Conservation (phyloP, 2,797 vertebrate genomes). For the Luscinia luscinia region DNA sequence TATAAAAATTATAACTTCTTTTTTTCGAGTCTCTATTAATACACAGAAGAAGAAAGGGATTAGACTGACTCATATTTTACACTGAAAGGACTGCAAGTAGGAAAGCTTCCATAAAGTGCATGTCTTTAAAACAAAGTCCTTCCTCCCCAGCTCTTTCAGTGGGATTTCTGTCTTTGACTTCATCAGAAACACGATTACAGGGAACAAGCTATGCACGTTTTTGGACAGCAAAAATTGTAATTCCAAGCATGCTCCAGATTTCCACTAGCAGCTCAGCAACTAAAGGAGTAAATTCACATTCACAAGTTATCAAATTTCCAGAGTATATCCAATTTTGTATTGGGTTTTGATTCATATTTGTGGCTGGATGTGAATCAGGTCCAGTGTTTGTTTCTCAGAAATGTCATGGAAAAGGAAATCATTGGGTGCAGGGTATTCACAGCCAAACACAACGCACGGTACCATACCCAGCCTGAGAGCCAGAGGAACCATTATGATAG, state of each 20-base stretch:
- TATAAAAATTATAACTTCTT: slow-evolving; percentile 34
- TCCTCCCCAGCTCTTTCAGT: slow-evolving; percentile 17
- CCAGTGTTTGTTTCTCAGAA: slow-evolving; percentile 65
- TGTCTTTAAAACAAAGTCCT: slow-evolving; percentile 22
- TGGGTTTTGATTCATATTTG: slow-evolving; percentile 69
- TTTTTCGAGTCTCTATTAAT: slow-evolving; percentile 14
- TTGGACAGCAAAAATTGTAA: slow-evolving; percentile 53
- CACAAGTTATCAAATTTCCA: slow-evolving; percentile 63
- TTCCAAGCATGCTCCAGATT: slow-evolving; percentile 68
- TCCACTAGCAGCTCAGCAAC: slow-evolving; percentile 53
- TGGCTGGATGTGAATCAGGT: slow-evolving; percentile 52
- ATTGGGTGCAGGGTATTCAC: slow-evolving; percentile 35
- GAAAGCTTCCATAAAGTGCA: slow-evolving; percentile 29
- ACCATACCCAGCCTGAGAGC: slow-evolving; percentile 9
- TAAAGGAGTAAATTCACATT: slow-evolving; percentile 53
- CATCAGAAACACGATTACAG: slow-evolving; percentile 28
- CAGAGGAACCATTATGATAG: slow-evolving; percentile 38
- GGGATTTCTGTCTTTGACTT: slow-evolving; percentile 64
- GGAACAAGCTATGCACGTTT: slow-evolving; percentile 65
- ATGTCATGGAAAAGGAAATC: slow-evolving; percentile 67
- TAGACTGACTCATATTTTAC: slow-evolving; percentile 35
- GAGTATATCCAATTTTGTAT: background rate
- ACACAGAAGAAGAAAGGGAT: slow-evolving; percentile 41
- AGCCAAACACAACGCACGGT: slow-evolving; percentile 31
- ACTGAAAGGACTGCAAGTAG: slow-evolving; percentile 10